Percentiles rank a stretch among this genome's conserved stretches.
phyloP scores from a whole-genome alignment of 2,113 vertebrate species.

The Proterorhinus semilunaris region DNA sequence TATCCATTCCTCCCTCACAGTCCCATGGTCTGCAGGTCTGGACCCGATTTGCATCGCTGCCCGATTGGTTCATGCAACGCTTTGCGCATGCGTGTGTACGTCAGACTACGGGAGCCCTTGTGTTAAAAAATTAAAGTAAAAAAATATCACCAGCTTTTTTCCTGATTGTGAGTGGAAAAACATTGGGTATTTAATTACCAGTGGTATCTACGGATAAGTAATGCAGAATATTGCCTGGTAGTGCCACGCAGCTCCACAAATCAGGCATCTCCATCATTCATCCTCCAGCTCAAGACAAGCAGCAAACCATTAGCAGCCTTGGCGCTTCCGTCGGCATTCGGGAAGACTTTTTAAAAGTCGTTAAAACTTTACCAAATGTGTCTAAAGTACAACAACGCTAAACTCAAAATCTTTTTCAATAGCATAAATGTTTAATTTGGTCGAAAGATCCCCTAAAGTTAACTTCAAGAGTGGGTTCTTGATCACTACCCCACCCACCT shows the following conservation, averaged over 20 bases:
- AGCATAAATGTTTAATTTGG: neutral
- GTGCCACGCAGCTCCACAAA: no score
- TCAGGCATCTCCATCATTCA: no score
- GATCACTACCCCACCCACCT: neutral
- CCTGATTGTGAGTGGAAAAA: no score
- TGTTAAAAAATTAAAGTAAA: no score
- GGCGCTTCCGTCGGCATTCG: conserved; percentile 36
- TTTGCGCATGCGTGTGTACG: neutral
- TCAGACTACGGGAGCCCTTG: neutral
- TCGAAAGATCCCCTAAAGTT: neutral
- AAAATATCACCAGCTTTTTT: no score
- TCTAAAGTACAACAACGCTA: neutral
- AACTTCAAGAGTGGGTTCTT: neutral
- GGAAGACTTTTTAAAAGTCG: conserved; percentile 39
- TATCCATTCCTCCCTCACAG: conserved; percentile 22
- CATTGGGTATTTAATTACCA: no score
- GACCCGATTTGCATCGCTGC: conserved; percentile 4
- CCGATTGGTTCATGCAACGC: neutral
- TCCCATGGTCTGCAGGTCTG: conserved; percentile 16
- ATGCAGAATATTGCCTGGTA: no score
- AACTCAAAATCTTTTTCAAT: no score
- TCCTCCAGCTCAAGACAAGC: neutral
- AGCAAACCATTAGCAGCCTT: conserved; percentile 28
- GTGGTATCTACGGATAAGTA: no score
- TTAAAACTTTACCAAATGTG: neutral